These are phyloP conservation scores for Pteronotus mesoamericanus DNA, from an alignment of 2,797 vertebrate genomes.

Conservation along the genomic window DNA sequence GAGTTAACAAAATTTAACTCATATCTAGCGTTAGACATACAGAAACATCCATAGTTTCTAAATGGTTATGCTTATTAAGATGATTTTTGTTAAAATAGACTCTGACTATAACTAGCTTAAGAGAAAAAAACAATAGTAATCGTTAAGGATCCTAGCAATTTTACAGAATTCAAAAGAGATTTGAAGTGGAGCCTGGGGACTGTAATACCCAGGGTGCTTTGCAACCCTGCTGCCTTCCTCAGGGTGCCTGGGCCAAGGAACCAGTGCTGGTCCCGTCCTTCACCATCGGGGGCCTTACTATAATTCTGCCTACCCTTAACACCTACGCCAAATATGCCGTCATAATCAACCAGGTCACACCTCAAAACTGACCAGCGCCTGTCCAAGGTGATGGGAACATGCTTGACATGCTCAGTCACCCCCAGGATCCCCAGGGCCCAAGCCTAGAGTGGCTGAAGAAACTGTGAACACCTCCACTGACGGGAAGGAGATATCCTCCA, in stretches of 20 bases:
- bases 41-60: neutral
- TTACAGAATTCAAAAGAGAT: neutral
- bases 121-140: neutral
- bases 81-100: neutral
- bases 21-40: neutral
- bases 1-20: neutral
- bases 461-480: constrained; percentile 75
- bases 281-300: neutral
- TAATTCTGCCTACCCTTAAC: constrained; percentile 83
- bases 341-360: constrained; percentile 83
- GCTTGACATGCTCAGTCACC: constrained; percentile 89
- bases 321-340: constrained; percentile 85
- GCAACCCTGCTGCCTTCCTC: too few relatives aligned
- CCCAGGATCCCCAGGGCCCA: constrained; percentile 83
- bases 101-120: neutral
- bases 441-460: constrained; percentile 90
- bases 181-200: too few relatives aligned
- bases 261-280: too few relatives aligned
- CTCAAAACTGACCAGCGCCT: constrained; percentile 90
- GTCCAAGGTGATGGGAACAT: constrained; percentile 90
- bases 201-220: too few relatives aligned
- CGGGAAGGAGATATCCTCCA: neutral
- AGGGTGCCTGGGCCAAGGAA: too few relatives aligned
- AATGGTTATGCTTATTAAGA: neutral
- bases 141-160: neutral